Evolutionary conservation across 1,140 invertebrate species (phyloP), one percentile per base, ranked within the genome.

Genomic region (Oscheius sp.): DNA sequence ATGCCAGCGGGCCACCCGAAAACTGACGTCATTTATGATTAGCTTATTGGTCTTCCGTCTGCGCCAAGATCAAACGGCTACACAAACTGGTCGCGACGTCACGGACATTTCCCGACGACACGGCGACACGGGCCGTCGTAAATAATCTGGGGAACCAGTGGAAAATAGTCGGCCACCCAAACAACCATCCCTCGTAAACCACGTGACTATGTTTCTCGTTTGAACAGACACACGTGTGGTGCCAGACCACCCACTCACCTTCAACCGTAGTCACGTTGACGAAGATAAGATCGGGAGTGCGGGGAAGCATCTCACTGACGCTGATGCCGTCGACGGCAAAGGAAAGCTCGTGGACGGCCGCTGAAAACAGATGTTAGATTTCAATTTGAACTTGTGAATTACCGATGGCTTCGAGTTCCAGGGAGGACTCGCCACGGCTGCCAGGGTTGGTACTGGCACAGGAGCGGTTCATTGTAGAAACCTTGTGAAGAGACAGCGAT

Each of bases 231-330:
- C 31, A 28, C 23, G 31, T 67, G 31, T 59, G 31, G 2, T n/a
- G 28, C 35, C 46, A 61, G 74, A 73, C 34, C 7, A 31, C n/a
- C n/a, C n/a, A n/a, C n/a, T n/a, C 28, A 80, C 80, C 82, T 79
- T 83, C 82, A 1, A 84, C 18, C 4, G 82, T 83, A 23, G 83
- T 84, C 1, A 83, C 73, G 66, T 83, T 83, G 63, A 83, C 76
- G 66, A 83, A 83, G 52, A 83, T 83, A 20, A 83, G 73, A 31
- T 84, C 82, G 3, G 77, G 58, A 13, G 82, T 83, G n/a, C 82
- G 59, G 4, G 81, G 80, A 4, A 82, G 73, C 78, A 83, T 84
- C 67, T 83, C 82, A 13, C 81, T 84, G 13, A 83, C 83, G 52
- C 52, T 64, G 45, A 83, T 84, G 13, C 59, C 65, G 63, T 84